Evolutionary conservation across 2,888 invertebrate species (phyloP), one percentile per base, ranked within the genome.

Genomic region (Digitonthophagus gazella): DNA sequence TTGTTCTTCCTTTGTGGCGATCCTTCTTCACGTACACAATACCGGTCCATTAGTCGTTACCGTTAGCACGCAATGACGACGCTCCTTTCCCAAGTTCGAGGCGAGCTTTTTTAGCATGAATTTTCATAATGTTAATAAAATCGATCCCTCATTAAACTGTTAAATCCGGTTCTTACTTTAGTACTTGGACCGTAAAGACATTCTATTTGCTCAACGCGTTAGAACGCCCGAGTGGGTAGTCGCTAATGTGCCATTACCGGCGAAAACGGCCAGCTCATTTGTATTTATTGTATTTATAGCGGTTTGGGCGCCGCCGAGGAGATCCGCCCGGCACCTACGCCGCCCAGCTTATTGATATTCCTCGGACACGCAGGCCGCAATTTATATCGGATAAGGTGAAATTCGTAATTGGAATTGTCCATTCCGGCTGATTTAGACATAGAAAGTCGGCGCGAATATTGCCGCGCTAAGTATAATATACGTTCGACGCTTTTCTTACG

Each of bases 1-100:
- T 64, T 67, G 57, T 67, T 57, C 64, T 57, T 67, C 18, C 18
- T 56, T 67, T 44, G 28, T 44, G 28, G 28, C 11, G 28, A 44
- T 44, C 28, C 28, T 44, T 44, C 28, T 44, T 44, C 28, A 44
- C 28, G 28, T 44, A 44, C 11, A 44, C 28, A 44, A 44, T 44
- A 44, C 28, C 28, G 28, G 28, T 44, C 28, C 28, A 44, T 44
- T 44, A 44, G 28, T 5, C 28, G 28, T 44, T 44, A 44, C 28
- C 28, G 28, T 44, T 44, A 44, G 28, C 11, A 44, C 28, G 28
- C 28, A 44, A 44, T 44, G 28, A 44, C 28, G 11, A 44, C 28
- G 28, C 28, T 2, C 28, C 28, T 44, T 8, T 44, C 11, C 11
- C 11, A n/a, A n/a, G n/a, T n/a, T n/a, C n/a, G n/a, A n/a, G n/a